phyloP scores from a whole-genome alignment of 2,888 invertebrate species.

The Caenorhabditis zanzibari region DNA sequence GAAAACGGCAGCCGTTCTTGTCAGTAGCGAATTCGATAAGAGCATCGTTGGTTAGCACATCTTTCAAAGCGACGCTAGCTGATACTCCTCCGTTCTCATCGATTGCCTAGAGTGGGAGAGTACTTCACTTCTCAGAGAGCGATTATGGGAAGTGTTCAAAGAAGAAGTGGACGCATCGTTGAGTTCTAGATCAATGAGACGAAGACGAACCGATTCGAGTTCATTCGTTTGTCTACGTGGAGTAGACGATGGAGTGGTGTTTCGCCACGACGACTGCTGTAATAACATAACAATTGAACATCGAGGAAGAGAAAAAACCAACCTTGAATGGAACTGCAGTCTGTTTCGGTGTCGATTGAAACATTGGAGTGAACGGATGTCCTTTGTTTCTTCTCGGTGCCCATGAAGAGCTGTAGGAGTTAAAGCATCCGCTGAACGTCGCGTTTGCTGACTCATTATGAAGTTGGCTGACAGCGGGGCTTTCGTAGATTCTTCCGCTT shows the following conservation, averaged over 20 bases:
- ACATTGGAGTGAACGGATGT: neutral
- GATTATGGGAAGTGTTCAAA: constrained; percentile 33
- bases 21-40: constrained; percentile 68
- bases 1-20: constrained; percentile 70
- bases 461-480: constrained; percentile 16
- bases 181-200: constrained; percentile 47
- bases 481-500: constrained; percentile 15
- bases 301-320: neutral
- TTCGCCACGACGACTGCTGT: constrained; percentile 38
- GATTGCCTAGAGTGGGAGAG: constrained; percentile 67
- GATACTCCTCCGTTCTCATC: constrained; percentile 60
- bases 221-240: neutral
- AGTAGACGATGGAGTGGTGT: constrained; percentile 35
- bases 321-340: constrained; percentile 11
- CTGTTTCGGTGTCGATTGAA: constrained; percentile 34
- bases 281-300: neutral
- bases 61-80: constrained; percentile 44
- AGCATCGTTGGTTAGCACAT: constrained; percentile 54
- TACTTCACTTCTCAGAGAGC: constrained; percentile 35
- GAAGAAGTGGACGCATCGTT: constrained; percentile 25
- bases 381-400: constrained; percentile 20
- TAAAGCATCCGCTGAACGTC: constrained; percentile 53
- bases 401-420: constrained; percentile 30
- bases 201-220: constrained; percentile 21
- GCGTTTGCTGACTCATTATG: constrained; percentile 46